These are phyloP conservation scores for Bombus affinis DNA, from an alignment of 1,140 invertebrate species.

Conservation along the genomic window DNA sequence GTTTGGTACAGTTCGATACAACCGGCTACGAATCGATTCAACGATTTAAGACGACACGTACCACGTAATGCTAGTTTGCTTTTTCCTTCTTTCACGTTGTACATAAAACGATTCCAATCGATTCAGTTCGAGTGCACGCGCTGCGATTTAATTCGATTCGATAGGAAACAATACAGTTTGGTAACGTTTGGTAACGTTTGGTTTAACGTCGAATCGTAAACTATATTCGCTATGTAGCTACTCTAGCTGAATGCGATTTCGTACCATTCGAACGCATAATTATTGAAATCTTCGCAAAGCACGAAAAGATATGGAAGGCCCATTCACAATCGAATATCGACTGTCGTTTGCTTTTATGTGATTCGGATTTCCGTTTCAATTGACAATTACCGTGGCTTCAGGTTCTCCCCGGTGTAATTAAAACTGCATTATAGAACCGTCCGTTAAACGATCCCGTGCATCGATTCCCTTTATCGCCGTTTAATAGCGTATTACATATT, in stretches of 20 bases:
- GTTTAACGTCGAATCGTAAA: neutral
- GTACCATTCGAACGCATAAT: neutral
- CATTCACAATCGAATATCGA: slow-evolving; percentile 19
- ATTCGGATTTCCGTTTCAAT: slow-evolving; percentile 8
- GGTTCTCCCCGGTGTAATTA: slow-evolving; percentile 19
- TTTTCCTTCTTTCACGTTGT: neutral
- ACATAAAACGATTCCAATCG: neutral
- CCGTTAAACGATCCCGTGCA: neutral
- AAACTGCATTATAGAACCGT: neutral
- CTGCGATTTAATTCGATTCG: neutral
- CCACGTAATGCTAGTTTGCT: neutral
- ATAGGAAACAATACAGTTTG: neutral
- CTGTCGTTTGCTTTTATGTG: neutral
- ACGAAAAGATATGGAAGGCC: neutral
- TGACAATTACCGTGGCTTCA: neutral
- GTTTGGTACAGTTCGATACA: neutral
- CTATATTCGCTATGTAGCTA: neutral
- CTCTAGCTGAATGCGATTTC: neutral
- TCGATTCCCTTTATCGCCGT: neutral
- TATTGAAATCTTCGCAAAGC: neutral
- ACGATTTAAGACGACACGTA: neutral
- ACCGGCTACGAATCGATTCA: neutral
- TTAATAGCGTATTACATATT: neutral
- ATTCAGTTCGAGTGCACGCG: neutral
- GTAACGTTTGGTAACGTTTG: neutral